Evolutionary conservation across 2,113 vertebrate species (phyloP), one percentile per base, ranked within the genome.

Genomic region (Penelope pileata): DNA sequence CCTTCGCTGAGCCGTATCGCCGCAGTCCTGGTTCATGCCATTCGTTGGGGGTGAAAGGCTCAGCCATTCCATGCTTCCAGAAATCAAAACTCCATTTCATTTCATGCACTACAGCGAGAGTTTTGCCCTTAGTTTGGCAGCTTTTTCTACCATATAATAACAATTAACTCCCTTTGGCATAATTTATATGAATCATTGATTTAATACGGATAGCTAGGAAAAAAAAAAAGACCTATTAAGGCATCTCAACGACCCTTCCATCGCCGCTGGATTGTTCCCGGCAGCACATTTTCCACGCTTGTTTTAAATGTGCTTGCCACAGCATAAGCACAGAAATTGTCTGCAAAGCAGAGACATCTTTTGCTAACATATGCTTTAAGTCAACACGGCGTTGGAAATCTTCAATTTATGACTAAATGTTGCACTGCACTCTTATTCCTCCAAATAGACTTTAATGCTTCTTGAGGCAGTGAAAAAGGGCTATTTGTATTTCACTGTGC

Each of bases 171-270:
- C 91, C 88, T 72, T 75, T 34, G 74, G 92, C 69, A 68, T 81
- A 30, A 88, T 76, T 88, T 72, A 59, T 48, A 78, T 94, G 92
- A 94, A 95, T 87, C 85, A 88, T 36, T 79, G 82, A 96, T 95
- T 95, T 90, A n/a, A 85, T 73, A 90, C 63, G 85, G 93, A 90
- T 68, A 92, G 70, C 43, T 91, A 83, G 56, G n/a, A 15, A 5
- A 30, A 53, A 73, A 86, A 43, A 59, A 51, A 76, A 48, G 70
- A 64, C 74, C 74, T 76, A 60, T 89, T 68, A 94, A 95, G 85
- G 86, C 91, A 94, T 85, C 43, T 26, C 30, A 79, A 79, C 85
- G 85, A 95, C 90, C 96, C 87, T 10, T 74, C 54, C 81, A 54
- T 40, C 86, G 48, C 80, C 1, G 9, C 73, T 48, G 81, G 81